Percentiles rank a stretch among this genome's conserved stretches.
Conservation (phyloP, 2,113 vertebrate species). For the Charadrius vociferus region DNA sequence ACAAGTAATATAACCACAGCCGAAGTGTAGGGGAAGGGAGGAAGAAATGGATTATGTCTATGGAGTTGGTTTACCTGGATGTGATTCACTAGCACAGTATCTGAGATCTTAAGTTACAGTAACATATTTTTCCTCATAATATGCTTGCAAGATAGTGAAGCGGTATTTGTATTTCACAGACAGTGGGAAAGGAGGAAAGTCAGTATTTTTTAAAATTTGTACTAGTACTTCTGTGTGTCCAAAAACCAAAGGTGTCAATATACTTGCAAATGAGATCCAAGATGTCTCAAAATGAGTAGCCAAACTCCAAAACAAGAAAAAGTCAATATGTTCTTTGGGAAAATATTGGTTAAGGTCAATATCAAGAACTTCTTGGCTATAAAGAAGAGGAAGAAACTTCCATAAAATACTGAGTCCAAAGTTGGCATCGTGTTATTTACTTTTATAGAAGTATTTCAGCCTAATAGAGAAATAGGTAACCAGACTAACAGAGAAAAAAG, state of each 20-base stretch:
- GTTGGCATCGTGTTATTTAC: background rate
- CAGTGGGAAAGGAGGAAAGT: background rate
- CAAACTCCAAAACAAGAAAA: background rate
- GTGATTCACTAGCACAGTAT: background rate
- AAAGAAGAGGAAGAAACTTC: background rate
- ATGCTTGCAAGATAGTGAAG: background rate
- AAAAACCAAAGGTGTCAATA: background rate
- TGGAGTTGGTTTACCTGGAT: background rate
- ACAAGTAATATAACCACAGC: background rate
- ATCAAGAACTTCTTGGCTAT: background rate
- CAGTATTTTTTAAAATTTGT: background rate
- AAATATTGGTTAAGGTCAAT: background rate
- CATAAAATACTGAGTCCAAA: background rate
- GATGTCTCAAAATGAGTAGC: background rate
- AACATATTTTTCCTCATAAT: background rate
- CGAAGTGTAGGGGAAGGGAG: background rate
- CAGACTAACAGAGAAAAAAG: background rate
- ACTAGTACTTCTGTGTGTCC: background rate
- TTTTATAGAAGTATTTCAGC: background rate
- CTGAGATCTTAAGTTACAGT: background rate
- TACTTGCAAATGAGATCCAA: background rate
- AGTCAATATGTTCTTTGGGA: background rate
- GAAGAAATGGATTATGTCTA: background rate
- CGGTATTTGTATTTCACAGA: background rate
- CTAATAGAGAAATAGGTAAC: background rate